Evolutionary conservation across 1,140 invertebrate genomes (phyloP).

Genomic region (Parasteatoda tepidariorum): DNA sequence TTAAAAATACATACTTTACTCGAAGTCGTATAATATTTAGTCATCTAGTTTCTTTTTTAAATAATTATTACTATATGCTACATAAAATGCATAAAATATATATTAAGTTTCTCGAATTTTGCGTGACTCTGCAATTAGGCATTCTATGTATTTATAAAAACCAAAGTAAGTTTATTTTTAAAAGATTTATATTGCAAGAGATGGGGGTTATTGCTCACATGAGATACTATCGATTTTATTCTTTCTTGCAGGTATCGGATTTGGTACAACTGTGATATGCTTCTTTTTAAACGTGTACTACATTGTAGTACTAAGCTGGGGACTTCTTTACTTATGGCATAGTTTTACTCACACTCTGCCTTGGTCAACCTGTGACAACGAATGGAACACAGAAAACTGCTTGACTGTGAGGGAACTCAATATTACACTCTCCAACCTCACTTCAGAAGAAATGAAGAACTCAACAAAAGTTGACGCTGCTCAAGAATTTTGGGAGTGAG

Average conservation of each 20-base stretch:
- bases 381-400: slow-evolving; percentile 62
- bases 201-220: no score
- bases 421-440: slow-evolving; percentile 33
- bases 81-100: no score
- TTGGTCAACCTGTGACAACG: slow-evolving; percentile 63
- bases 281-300: slow-evolving; percentile 75
- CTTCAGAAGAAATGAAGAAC: slow-evolving; percentile 6
- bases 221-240: no score
- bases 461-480: slow-evolving; percentile 55
- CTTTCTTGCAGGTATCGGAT: slow-evolving; percentile 61
- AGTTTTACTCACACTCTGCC: slow-evolving; percentile 66
- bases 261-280: slow-evolving; percentile 69
- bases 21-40: no score
- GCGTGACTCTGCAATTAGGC: no score
- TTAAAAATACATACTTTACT: no score
- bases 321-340: slow-evolving; percentile 71
- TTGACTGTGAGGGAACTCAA: slow-evolving; percentile 45
- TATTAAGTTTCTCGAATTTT: no score
- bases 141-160: no score
- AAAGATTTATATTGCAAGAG: no score
- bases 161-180: no score
- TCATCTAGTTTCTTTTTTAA: no score
- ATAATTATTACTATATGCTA: no score
- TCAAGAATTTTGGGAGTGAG: slow-evolving; percentile 62
- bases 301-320: slow-evolving; percentile 74